Evolutionary conservation across 92 coral and sea anemone genomes (phyloP).

Genomic region (Nematostella vectensis): DNA sequence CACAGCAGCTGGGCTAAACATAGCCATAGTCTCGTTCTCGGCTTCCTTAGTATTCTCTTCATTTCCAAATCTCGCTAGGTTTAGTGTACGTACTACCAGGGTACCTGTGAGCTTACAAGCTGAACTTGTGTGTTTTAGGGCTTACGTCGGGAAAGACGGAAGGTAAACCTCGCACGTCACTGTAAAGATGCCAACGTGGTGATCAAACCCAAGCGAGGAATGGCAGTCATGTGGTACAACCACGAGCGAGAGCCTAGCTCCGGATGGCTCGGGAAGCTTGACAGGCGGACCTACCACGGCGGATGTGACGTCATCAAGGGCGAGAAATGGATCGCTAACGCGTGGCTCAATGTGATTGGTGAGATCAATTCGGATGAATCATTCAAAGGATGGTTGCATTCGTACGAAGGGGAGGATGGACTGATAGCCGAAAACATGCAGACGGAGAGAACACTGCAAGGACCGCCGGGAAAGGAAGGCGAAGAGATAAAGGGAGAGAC

Average conservation of each 20-base stretch:
- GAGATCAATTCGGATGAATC: constrained; percentile 57
- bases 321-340: constrained; percentile 86
- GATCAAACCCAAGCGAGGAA: constrained; percentile 51
- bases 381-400: constrained; percentile 65
- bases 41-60: too few relatives aligned
- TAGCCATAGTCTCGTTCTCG: too few relatives aligned
- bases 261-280: constrained; percentile 87
- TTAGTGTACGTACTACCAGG: too few relatives aligned
- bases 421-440: background rate
- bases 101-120: too few relatives aligned
- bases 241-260: constrained; percentile 29
- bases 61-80: too few relatives aligned
- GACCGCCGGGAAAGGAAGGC: constrained; percentile 5
- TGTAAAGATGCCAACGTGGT: constrained; percentile 39
- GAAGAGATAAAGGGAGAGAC: constrained; percentile 21
- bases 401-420: constrained; percentile 13
- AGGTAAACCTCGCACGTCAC: constrained; percentile 47
- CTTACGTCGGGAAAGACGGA: constrained; percentile 29
- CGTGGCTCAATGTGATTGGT: constrained; percentile 71
- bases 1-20: too few relatives aligned
- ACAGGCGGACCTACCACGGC: constrained; percentile 71
- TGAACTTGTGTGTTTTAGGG: constrained; percentile 29
- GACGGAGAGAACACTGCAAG: constrained; percentile 3
- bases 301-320: constrained; percentile 91
- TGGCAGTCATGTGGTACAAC: constrained; percentile 62